Base-by-base conservation (phyloP, 2,797 vertebrate genomes). In the Urosaurus nigricauda region DNA sequence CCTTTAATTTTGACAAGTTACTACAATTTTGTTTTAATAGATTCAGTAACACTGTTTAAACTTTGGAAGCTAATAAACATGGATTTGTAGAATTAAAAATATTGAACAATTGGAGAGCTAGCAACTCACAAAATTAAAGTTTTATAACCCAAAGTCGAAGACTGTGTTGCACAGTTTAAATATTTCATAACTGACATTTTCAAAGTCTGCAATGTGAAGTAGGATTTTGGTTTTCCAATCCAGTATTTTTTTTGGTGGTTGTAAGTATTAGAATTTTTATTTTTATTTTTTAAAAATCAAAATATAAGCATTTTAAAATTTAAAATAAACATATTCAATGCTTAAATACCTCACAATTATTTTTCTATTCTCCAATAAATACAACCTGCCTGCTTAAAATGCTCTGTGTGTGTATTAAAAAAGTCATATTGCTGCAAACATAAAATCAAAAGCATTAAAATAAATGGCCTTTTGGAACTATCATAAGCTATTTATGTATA, bases 71-170 rank as follows among this genome's bases (percentile, higher is more conserved):
- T 97, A 97, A 97, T 97, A 97, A 97, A 96, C 96, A 97, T 97
- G 95, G 96, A 97, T 97, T 96, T 95, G 96, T 95, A 95, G 96
- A 96, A 97, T 96, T 97, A 97, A 96, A 97, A 97, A 94, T 96
- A 97, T 97, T 0, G 96, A 97, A 95, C 95, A 96, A 94, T 12
- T 93, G 94, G 93, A 96, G 92, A 95, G 95, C 94, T 89, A 96
- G 94, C 93, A 95, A 96, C 93, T 95, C 94, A 95, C 85, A 95
- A 96, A 97, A 97, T 97, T 97, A 97, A 97, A 96, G 93, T 97
- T 97, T 97, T 97, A 97, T 97, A 96, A 95, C 92, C 91, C 89
- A 94, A 96, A 96, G 94, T 92, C 90, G 87, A 96, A 96, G 94
- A 95, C 73, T 94, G 93, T 95, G 94, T 95, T 97, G 90, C 84